These are phyloP conservation scores for Sternarchorhynchus goeldii DNA, from an alignment of 2,797 vertebrate species.

Conservation along the genomic window DNA sequence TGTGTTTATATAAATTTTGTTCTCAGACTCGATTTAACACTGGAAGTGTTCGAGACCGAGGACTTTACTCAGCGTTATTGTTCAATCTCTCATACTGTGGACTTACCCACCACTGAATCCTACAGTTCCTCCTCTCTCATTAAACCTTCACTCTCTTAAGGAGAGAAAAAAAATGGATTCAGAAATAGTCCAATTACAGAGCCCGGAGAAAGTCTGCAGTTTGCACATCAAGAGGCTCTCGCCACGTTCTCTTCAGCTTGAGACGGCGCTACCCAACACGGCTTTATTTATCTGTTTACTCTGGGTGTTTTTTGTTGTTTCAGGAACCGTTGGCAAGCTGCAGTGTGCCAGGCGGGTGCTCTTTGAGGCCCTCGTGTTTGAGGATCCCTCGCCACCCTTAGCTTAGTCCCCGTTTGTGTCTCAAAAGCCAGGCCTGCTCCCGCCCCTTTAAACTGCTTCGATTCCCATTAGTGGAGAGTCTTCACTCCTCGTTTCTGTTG, in stretches of 20 bases:
- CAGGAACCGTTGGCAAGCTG: conserved; percentile 40
- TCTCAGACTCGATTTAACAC: too few relatives aligned
- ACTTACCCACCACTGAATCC: not conserved
- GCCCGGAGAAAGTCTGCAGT: conserved; percentile 43
- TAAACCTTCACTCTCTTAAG: conserved; percentile 18
- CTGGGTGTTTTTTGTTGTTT: conserved; percentile 50
- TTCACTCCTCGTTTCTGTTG: conserved; percentile 25
- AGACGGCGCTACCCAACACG: conserved; percentile 27
- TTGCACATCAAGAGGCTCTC: conserved; percentile 62
- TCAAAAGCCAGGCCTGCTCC: conserved; percentile 38
- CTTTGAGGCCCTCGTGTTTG: conserved; percentile 40
- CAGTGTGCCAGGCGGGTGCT: conserved; percentile 12
- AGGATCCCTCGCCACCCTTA: conserved; percentile 31
- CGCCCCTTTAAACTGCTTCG: conserved; percentile 51
- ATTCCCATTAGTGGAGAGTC: conserved; percentile 48
- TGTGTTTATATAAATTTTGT: too few relatives aligned
- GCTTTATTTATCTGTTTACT: conserved; percentile 56
- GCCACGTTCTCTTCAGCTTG: conserved; percentile 30
- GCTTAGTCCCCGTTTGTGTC: conserved; percentile 29
- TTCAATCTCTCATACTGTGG: not conserved
- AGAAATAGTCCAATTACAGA: conserved; percentile 28
- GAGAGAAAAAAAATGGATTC: conserved; percentile 5
- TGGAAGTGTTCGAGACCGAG: too few relatives aligned
- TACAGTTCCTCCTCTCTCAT: conserved; percentile 35
- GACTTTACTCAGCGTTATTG: not conserved